A percentile compares a stretch with the other conserved stretches of the same genome.
phyloP scores from a whole-genome alignment of 2,888 invertebrate species.

The Drosophila recens region DNA sequence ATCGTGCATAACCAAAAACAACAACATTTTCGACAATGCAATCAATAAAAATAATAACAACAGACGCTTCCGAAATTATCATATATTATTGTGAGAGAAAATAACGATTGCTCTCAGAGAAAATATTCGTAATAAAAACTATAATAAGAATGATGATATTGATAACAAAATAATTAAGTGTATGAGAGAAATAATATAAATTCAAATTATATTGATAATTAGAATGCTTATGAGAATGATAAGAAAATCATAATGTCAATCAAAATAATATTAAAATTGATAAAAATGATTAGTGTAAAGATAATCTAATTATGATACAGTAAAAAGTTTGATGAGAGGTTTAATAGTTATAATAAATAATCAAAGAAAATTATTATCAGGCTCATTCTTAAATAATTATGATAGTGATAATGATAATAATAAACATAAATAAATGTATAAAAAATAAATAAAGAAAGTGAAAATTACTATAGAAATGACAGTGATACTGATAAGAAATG shows the following conservation, averaged over 20 bases:
- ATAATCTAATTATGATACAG: not conserved
- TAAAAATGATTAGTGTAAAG: not conserved
- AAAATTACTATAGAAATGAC: not conserved
- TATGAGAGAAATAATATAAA: not conserved
- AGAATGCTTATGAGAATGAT: not conserved
- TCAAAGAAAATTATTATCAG: no score
- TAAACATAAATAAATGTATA: not conserved
- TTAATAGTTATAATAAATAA: not conserved
- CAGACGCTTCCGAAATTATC: slow-evolving; percentile 15
- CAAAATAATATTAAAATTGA: not conserved
- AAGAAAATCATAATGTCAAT: not conserved
- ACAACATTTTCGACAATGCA: slow-evolving; percentile 20
- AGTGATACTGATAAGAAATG: not conserved
- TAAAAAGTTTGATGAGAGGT: not conserved
- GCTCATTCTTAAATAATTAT: not conserved
- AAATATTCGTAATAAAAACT: not conserved
- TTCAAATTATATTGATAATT: not conserved
- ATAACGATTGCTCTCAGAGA: no score
- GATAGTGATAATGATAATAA: not conserved
- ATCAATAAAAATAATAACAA: slow-evolving; percentile 23
- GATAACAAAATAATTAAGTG: not conserved
- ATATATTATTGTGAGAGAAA: not conserved
- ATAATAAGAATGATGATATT: not conserved
- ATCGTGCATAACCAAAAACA: slow-evolving; percentile 24
- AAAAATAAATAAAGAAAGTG: no score